A percentile compares a stretch with the other conserved stretches of the same genome.
phyloP scores from a whole-genome alignment of 1,140 invertebrate species.

The Uloborus diversus region DNA sequence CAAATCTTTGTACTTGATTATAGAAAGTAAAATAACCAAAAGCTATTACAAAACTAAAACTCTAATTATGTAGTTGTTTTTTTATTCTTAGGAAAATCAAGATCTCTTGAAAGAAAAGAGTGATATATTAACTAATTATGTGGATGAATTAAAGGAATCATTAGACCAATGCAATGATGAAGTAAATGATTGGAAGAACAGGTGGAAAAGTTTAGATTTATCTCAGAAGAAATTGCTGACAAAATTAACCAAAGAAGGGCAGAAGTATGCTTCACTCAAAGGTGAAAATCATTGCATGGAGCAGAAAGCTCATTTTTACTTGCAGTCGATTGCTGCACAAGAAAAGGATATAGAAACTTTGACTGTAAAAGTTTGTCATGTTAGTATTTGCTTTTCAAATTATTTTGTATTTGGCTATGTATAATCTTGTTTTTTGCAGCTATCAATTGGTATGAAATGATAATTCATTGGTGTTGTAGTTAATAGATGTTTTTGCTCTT shows the following conservation, averaged over 20 bases:
- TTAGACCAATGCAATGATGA: background rate
- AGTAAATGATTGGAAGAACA: constrained; percentile 30
- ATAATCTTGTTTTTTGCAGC: background rate
- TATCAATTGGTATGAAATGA: no score
- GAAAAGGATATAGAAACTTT: constrained; percentile 20
- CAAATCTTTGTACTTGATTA: no score
- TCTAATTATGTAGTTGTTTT: no score
- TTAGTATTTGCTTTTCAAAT: background rate
- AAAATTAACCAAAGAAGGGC: constrained; percentile 18
- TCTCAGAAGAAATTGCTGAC: constrained; percentile 7
- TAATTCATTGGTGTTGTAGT: no score
- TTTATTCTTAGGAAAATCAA: constrained; percentile 35
- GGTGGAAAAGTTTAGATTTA: constrained; percentile 10
- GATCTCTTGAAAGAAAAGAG: constrained; percentile 39
- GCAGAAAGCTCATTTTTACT: background rate
- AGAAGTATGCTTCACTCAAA: background rate
- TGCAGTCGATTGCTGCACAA: constrained; percentile 10
- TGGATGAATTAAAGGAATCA: constrained; percentile 28
- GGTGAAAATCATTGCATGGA: background rate
- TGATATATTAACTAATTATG: constrained; percentile 18
- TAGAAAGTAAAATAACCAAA: no score
- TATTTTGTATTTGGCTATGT: background rate
- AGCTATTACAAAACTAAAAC: no score
- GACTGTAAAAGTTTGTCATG: constrained; percentile 16
- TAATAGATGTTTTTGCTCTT: no score